These are phyloP conservation scores for Scelioninae gen. 2 DNA, from an alignment of 2,888 invertebrate species.

Conservation along the genomic window DNA sequence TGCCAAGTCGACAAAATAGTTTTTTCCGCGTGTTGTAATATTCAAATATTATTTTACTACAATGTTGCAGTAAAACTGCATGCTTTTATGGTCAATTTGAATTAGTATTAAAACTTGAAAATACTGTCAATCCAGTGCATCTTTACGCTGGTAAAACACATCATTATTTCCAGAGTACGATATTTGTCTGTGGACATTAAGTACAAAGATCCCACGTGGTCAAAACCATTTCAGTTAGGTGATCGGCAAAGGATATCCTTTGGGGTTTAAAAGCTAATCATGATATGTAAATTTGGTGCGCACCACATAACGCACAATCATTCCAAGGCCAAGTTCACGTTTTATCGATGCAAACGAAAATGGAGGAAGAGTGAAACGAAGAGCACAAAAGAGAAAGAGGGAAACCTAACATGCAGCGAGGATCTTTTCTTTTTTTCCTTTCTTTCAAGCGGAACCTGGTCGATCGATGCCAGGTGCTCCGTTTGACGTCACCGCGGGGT, in stretches of 20 bases:
- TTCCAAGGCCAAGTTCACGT: constrained; percentile 50
- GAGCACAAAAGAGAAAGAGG: neutral
- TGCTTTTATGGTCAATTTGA: too few relatives aligned
- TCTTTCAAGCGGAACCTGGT: constrained; percentile 2
- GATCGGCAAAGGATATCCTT: constrained; percentile 33
- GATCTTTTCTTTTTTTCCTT: constrained; percentile 1
- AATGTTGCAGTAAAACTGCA: too few relatives aligned
- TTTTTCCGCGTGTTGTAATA: too few relatives aligned
- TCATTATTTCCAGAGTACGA: too few relatives aligned
- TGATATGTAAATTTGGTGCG: constrained; percentile 37
- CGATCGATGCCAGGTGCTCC: constrained; percentile 56
- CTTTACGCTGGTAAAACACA: too few relatives aligned
- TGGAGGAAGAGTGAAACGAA: constrained; percentile 6
- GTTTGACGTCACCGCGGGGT: constrained; percentile 52
- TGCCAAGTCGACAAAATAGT: too few relatives aligned
- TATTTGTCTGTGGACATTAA: too few relatives aligned
- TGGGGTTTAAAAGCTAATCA: constrained; percentile 21
- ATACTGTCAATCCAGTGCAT: too few relatives aligned
- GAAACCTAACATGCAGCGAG: neutral
- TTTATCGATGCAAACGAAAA: constrained; percentile 42
- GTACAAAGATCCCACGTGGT: constrained; percentile 26
- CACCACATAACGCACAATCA: constrained; percentile 22
- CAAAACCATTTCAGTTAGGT: constrained; percentile 10
- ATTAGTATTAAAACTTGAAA: too few relatives aligned
- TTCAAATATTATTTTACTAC: too few relatives aligned